These are phyloP conservation scores for Lethenteron reissneri DNA, from an alignment of 2,113 vertebrate genomes.

Conservation along the genomic window DNA sequence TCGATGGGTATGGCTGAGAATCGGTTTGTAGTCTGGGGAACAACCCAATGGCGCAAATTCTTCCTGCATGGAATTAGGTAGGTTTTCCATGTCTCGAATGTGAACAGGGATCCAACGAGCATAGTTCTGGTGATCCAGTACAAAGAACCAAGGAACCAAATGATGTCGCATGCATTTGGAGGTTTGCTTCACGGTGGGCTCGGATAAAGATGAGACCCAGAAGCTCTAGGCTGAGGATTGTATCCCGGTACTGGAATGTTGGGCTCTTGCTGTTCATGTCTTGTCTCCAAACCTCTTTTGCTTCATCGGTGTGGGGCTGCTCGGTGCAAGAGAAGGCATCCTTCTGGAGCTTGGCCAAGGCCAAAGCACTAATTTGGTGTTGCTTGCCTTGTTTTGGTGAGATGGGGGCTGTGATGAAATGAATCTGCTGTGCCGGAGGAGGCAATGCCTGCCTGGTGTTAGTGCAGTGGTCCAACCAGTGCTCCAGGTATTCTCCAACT, in stretches of 20 bases:
- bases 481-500: neutral
- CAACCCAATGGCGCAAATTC: neutral
- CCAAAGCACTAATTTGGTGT: slow-evolving; percentile 4
- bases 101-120: neutral
- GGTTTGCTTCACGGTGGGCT: neutral
- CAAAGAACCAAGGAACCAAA: neutral
- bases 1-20: slow-evolving; percentile 1
- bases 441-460: slow-evolving; percentile 1
- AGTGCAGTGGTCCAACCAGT: neutral
- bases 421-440: neutral
- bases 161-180: neutral
- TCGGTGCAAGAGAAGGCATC: neutral
- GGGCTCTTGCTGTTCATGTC: neutral
- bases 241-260: slow-evolving; percentile 1
- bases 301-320: neutral
- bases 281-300: neutral
- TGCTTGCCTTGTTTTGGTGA: neutral
- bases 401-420: neutral
- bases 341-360: slow-evolving; percentile 1
- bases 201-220: neutral
- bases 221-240: slow-evolving; percentile 1
- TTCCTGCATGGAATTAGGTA: neutral
- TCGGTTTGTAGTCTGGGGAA: slow-evolving; percentile 1
- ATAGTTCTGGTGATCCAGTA: neutral
- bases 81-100: neutral